Base-by-base conservation (phyloP, 2,888 invertebrate genomes). In the Nephrotoma appendiculata region DNA sequence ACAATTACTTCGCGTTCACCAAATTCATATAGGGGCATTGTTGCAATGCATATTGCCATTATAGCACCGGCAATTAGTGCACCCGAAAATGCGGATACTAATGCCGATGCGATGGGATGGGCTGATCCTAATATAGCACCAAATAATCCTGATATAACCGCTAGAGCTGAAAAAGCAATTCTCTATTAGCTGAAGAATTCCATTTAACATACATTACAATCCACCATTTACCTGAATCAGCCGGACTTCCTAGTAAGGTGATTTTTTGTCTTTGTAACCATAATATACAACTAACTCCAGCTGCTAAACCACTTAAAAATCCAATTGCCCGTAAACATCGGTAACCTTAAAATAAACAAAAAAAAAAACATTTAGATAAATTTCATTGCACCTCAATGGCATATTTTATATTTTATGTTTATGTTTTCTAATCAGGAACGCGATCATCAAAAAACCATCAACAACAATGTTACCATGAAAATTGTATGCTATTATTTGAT, bases 281-380 rank as follows among this genome's bases (percentile, higher is more conserved):
- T 89, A 97, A 97, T 83, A 97, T 96, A 88, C 96, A 94, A 88
- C 96, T 94, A 86, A 96, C 95, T 15, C 96, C 97, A 90, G 96
- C 97, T 87, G 96, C 95, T 90, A 97, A 95, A 45, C 97, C 97
- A 86, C 96, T 97, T 86, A 97, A 93, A 91, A 97, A 97, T 94
- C 97, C 96, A 87, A 96, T 95, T 12, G 96, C 96, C 91, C 97
- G 96, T 92, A 97, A 96, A 91, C 96, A 97, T 88, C 97, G 94
- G 92, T 97, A 97, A 87, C 97, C 97, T 96, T 93, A 88, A 93
- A 91, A 85, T 19, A 42, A 44, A 43, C 19, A 31, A 31, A 7
- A 19, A 57, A 9, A 31, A 71, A 71, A 9, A 52, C 71, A 7
- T 12, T 52, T 52, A 57, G 31, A 31, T 57, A 0, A 31, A 31